Conservation (phyloP, 2,113 vertebrate species). For the Nesospiza acunhae region DNA sequence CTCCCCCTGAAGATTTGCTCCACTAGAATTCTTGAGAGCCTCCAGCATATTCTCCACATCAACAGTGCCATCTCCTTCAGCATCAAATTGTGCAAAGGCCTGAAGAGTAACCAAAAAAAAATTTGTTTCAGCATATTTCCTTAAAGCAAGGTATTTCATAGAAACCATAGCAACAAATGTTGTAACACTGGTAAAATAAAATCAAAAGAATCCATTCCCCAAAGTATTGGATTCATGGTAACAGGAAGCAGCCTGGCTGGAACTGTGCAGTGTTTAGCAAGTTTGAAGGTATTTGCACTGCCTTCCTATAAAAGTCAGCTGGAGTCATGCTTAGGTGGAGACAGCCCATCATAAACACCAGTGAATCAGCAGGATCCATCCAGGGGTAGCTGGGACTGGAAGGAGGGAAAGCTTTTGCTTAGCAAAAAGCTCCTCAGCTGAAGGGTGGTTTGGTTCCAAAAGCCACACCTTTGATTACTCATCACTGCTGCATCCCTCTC, state of each 20-base stretch:
- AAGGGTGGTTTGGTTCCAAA: background rate
- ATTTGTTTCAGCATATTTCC: background rate
- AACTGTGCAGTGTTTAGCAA: background rate
- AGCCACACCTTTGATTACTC: background rate
- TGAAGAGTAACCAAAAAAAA: slow-evolving; percentile 39
- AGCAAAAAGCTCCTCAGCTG: background rate
- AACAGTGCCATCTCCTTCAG: slow-evolving; percentile 92
- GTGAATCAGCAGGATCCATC: background rate
- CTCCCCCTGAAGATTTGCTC: slow-evolving; percentile 93
- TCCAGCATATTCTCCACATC: slow-evolving; percentile 94
- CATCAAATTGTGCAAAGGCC: slow-evolving; percentile 96
- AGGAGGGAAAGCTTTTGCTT: background rate
- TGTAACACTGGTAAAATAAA: background rate
- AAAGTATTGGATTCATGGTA: background rate
- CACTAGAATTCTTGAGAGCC: slow-evolving; percentile 90
- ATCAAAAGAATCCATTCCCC: background rate
- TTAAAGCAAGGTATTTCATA: background rate
- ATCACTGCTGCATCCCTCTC: background rate
- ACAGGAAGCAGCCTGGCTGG: background rate
- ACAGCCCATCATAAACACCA: background rate
- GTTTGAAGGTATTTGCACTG: background rate
- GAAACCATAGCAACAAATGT: background rate
- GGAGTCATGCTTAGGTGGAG: background rate
- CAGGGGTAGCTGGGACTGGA: accelerated
- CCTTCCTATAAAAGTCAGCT: background rate